Conservation (phyloP, 2,888 invertebrate genomes). For the Xanthorhoe spadicearia region DNA sequence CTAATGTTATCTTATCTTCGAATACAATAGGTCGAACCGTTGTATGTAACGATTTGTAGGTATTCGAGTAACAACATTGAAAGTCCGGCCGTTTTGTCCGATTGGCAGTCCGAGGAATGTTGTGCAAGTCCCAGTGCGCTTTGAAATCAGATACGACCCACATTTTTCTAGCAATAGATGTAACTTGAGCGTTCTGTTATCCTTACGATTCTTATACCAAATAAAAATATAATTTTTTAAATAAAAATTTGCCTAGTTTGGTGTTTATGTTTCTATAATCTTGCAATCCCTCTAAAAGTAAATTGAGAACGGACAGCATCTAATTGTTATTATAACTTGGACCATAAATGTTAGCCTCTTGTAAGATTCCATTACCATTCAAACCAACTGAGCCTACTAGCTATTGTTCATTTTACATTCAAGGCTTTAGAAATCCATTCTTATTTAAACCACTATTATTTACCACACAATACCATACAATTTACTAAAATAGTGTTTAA, state of each 20-base stretch:
- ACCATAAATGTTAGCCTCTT: not conserved
- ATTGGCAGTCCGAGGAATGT: constrained; percentile 53
- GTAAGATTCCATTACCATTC: not conserved
- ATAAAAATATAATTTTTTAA: constrained; percentile 14
- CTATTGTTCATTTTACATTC: constrained; percentile 7
- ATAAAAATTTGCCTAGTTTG: not conserved
- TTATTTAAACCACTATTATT: constrained; percentile 14
- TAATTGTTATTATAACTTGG: not conserved
- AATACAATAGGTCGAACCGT: constrained; percentile 26
- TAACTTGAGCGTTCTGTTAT: constrained; percentile 69
- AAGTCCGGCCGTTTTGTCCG: constrained; percentile 50
- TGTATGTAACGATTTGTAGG: constrained; percentile 26
- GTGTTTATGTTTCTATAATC: not conserved
- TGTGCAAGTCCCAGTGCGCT: constrained; percentile 69
- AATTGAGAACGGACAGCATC: not conserved
- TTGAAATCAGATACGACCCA: constrained; percentile 76
- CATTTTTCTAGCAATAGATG: constrained; percentile 74
- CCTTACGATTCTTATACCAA: constrained; percentile 42
- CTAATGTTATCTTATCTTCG: constrained; percentile 51
- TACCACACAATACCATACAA: constrained; percentile 1
- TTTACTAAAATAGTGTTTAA: constrained; percentile 11
- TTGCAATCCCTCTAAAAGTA: not conserved
- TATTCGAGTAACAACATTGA: constrained; percentile 46
- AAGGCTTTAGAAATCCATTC: constrained; percentile 22
- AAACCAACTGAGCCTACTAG: not conserved